Evolutionary conservation across 1,140 invertebrate genomes (phyloP).

Genomic region (Campodea augens): DNA sequence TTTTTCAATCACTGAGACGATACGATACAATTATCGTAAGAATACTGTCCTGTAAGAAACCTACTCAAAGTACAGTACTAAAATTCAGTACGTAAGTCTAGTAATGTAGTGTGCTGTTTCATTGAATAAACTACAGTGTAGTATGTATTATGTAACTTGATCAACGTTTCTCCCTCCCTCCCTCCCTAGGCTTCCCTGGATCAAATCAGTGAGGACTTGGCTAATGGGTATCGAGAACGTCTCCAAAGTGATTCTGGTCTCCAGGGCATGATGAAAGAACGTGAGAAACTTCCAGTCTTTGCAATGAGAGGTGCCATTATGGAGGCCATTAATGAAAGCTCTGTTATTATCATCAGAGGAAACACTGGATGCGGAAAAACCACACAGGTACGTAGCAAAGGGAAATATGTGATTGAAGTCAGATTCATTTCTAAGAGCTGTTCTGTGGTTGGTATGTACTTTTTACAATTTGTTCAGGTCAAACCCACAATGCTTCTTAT

Average conservation of each 20-base stretch:
- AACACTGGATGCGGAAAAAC: conserved; percentile 85
- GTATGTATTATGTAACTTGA: too few species aligned
- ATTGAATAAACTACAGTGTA: too few species aligned
- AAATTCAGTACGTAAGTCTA: too few species aligned
- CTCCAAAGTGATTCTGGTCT: conserved; percentile 37
- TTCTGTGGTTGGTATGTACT: too few species aligned
- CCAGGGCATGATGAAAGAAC: conserved; percentile 41
- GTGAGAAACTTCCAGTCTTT: conserved; percentile 55
- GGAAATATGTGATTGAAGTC: conserved; percentile 10
- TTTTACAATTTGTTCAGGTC: too few species aligned
- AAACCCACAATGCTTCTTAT: too few species aligned
- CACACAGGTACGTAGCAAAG: conserved; percentile 28
- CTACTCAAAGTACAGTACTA: too few species aligned
- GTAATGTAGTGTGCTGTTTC: too few species aligned
- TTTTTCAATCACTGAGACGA: too few species aligned
- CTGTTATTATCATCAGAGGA: conserved; percentile 72
- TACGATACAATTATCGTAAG: too few species aligned
- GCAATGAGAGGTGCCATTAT: conserved; percentile 52
- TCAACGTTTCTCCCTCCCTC: too few species aligned
- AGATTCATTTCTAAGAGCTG: conserved; percentile 18
- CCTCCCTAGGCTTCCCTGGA: conserved; percentile 43
- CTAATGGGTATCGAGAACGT: conserved; percentile 36
- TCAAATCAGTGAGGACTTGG: conserved; percentile 56
- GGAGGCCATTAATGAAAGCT: conserved; percentile 62
- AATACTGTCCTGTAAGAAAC: too few species aligned